Evolutionary conservation across 2,888 invertebrate species (phyloP), one percentile per base, ranked within the genome.

Genomic region (Drymonia ruficornis): DNA sequence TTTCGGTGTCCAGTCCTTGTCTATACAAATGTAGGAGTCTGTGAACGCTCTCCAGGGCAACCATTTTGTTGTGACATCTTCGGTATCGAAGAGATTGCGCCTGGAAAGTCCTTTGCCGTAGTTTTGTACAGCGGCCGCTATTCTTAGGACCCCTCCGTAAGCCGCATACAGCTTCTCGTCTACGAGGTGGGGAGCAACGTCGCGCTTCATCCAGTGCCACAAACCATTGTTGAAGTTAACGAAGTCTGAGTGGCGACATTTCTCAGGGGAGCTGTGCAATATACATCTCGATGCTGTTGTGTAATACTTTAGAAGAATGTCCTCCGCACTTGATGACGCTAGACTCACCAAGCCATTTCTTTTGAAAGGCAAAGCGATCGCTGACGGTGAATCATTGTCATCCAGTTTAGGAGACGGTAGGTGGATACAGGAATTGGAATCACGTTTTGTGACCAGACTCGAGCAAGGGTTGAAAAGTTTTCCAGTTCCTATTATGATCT

Each of bases 201-300:
- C 84, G 15, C 81, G 80, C 62, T 90, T 89, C 88, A 92, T 85
- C 91, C 91, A 92, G 56, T 87, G 85, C 91, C 91, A 91, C 42
- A 92, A 62, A 23, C 87, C 89, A 52, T 85, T 88, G 59, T 91
- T 89, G 49, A 91, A 91, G 63, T 80, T 87, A 2, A 87, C 79
- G 49, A 90, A 90, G 65, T 91, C 91, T 0, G 77, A 55, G 61
- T 90, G 89, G 1, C 91, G 82, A 62, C 92, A 92, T 8, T 62
- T 71, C 40, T 67, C 53, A 1, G 92, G 89, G 1, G 92, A 91
- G 49, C 70, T 83, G 1, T 71, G 74, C 50, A 91, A 69, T 56
- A 92, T 85, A 51, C 92, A 92, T 47, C 85, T 80, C 2, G 88
- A 74, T 0, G 84, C 90, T 0, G 87, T 84, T 0, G 84, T 86